Evolutionary conservation across 1,140 invertebrate species (phyloP), one percentile per base, ranked within the genome.

Genomic region (Drosophila punjabiensis): DNA sequence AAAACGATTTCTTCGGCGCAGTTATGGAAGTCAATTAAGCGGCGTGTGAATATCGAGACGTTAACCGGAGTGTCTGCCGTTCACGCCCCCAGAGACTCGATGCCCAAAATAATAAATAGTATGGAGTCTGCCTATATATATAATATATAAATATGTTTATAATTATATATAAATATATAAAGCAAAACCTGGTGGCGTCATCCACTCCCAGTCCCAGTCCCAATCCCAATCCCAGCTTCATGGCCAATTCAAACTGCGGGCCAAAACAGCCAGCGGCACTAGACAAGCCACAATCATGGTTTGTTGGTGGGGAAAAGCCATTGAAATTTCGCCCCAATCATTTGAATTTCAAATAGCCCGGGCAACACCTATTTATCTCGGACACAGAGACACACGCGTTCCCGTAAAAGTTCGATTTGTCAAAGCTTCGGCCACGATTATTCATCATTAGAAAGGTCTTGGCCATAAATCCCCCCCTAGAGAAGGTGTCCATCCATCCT

Each of bases 11-110:
- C 47, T 55, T 59, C 47, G 33, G 37, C 28, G 71, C 62, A 82
- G 76, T 76, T 81, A 76, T 58, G 65, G 47, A 66, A 86, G 81
- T 87, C 78, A 85, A 88, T 88, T 88, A 85, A 78, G 61, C 81
- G 63, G 85, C 85, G 84, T 88, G 84, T 88, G 84, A 88, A 89
- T 85, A 76, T 68, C 71, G 71, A 82, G 61, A 62, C 68, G 37
- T 74, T 75, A 75, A 52, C 32, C 71, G 59, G 70, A 61, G 61
- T 71, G 68, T 68, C 70, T 82, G 61, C 39, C 75, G 68, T 75
- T 55, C 45, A 81, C 82, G 83, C 83, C 83, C 82, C 35, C 61
- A 33, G n/a, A 70, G 30, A 39, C 55, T 39, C 9, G 35, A 5
- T 6, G 18, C 53, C 32, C 50, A 35, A 28, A 64, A 59, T 64